Evolutionary conservation across 2,113 vertebrate genomes (phyloP).

Genomic region (Coryphaenoides rupestris): DNA sequence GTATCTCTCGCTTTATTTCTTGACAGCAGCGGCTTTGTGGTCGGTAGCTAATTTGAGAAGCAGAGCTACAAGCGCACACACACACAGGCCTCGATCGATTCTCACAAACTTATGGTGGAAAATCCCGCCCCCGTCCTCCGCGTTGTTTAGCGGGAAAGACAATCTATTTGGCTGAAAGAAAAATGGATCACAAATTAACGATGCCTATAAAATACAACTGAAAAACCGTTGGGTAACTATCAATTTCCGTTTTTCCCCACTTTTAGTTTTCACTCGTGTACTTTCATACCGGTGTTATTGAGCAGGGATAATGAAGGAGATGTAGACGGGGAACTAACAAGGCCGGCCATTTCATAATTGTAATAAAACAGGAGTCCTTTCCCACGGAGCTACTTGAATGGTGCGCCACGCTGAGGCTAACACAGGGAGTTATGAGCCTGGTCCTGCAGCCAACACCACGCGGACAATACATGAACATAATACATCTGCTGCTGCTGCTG

Average conservation of each 20-base stretch:
- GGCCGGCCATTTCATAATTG: conserved; percentile 41
- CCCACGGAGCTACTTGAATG: conserved; percentile 44
- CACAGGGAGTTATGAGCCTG: conserved; percentile 12
- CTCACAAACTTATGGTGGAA: not conserved
- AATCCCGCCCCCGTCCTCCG: too few relatives aligned
- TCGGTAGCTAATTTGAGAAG: not conserved
- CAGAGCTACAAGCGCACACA: not conserved
- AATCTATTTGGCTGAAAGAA: not conserved
- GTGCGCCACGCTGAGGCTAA: conserved; percentile 45
- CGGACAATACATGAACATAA: too few relatives aligned
- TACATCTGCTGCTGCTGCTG: too few relatives aligned
- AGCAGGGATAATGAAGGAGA: conserved; percentile 18
- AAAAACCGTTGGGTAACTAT: conserved; percentile 4
- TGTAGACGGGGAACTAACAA: conserved; percentile 36
- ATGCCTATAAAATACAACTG: not conserved
- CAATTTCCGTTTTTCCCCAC: not conserved
- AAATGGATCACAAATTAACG: conserved; percentile 5
- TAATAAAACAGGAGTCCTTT: conserved; percentile 50
- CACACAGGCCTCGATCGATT: not conserved
- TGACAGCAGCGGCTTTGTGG: too few relatives aligned
- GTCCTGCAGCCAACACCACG: too few relatives aligned
- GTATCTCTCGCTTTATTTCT: too few relatives aligned
- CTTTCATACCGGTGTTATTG: not conserved
- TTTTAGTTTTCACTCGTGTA: conserved; percentile 6
- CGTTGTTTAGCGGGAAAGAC: not conserved